These are phyloP conservation scores for Melanotaenia trifasciata DNA, from an alignment of 2,797 vertebrate species.

Conservation along the genomic window DNA sequence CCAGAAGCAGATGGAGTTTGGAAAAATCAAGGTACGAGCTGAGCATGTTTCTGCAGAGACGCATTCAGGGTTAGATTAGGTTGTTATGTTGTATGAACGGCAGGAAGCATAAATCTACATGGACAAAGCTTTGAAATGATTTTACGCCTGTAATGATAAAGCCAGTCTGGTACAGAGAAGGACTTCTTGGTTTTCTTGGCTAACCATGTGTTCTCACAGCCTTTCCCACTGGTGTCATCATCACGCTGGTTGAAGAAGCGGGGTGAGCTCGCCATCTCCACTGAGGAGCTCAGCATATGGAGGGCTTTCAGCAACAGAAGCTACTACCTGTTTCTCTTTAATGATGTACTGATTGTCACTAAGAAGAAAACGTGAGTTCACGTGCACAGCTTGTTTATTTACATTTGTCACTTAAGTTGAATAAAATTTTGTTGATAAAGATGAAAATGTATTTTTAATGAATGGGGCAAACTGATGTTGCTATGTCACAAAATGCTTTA, in stretches of 20 bases:
- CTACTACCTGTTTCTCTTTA: slow-evolving; percentile 93
- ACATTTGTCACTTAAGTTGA: neutral
- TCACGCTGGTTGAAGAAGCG: slow-evolving; percentile 94
- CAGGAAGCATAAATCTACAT: neutral
- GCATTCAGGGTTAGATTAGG: neutral
- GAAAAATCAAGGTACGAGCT: slow-evolving; percentile 91
- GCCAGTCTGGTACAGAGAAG: neutral
- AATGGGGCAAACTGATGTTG: neutral
- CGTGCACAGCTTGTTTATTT: neutral
- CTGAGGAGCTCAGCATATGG: slow-evolving; percentile 89
- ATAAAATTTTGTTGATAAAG: neutral
- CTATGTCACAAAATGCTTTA: neutral
- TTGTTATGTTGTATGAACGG: neutral
- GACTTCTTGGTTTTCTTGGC: neutral
- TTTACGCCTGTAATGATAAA: neutral
- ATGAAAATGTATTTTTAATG: neutral
- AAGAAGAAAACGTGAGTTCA: slow-evolving; percentile 91
- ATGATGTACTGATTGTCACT: slow-evolving; percentile 93
- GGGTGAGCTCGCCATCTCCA: slow-evolving; percentile 85
- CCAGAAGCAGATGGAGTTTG: slow-evolving; percentile 95
- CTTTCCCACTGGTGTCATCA: slow-evolving; percentile 90
- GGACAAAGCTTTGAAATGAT: neutral
- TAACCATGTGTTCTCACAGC: slow-evolving; percentile 73
- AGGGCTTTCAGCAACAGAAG: slow-evolving; percentile 87
- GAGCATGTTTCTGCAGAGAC: neutral